These are phyloP conservation scores for Camelus bactrianus DNA, from an alignment of 2,113 vertebrate species.

Conservation along the genomic window DNA sequence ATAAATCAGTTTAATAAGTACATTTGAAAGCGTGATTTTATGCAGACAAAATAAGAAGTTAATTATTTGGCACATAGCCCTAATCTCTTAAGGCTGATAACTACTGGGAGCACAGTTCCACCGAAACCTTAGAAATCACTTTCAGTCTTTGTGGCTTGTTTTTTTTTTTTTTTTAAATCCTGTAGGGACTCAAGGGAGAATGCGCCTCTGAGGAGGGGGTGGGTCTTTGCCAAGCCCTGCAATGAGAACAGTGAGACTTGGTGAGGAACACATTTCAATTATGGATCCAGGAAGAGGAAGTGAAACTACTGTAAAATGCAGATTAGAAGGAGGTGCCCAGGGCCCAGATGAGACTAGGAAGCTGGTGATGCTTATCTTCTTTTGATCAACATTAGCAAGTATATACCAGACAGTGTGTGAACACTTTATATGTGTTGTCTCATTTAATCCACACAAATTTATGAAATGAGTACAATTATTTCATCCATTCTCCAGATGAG, in stretches of 20 bases:
- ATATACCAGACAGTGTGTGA: not conserved
- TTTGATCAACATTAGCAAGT: conserved; percentile 6
- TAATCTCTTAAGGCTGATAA: not conserved
- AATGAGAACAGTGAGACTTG: conserved; percentile 36
- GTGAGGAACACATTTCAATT: conserved; percentile 26
- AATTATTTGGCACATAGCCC: not conserved
- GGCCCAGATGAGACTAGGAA: not conserved
- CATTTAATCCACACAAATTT: conserved; percentile 46
- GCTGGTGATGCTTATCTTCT: conserved; percentile 15
- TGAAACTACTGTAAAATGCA: conserved; percentile 36
- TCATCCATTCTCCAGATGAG: not conserved
- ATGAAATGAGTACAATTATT: conserved; percentile 18
- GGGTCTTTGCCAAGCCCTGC: not conserved
- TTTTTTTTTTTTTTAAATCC: not conserved
- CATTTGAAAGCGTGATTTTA: conserved; percentile 42
- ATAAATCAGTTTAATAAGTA: not conserved
- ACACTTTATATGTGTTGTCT: not conserved
- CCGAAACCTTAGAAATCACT: conserved; percentile 38
- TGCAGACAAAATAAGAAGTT: conserved; percentile 16
- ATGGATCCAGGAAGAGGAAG: conserved; percentile 37
- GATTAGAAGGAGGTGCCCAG: not conserved
- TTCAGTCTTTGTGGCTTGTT: not conserved
- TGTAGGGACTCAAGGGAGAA: not conserved
- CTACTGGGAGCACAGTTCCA: not conserved
- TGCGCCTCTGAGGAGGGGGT: not conserved